Percentiles rank a stretch among this genome's conserved stretches.
phyloP scores from a whole-genome alignment of 2,113 vertebrate genomes.

The Thinocorus orbignyianus region DNA sequence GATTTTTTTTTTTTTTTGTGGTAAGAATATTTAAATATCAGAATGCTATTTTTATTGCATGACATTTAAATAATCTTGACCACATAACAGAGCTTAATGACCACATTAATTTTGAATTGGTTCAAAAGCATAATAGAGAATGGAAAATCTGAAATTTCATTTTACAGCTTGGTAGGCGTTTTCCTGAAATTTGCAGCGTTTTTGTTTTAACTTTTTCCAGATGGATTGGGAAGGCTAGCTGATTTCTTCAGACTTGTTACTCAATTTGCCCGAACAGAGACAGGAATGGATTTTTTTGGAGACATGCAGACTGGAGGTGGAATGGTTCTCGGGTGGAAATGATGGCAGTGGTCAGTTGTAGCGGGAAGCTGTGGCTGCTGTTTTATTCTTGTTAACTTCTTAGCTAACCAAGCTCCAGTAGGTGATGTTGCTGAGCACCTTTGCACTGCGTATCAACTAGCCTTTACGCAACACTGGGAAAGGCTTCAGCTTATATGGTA shows the following conservation, averaged over 20 bases:
- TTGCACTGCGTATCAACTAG: neutral
- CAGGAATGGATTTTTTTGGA: neutral
- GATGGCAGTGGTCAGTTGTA: neutral
- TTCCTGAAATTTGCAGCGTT: neutral
- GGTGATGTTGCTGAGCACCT: neutral
- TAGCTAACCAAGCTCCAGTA: neutral
- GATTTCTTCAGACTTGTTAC: neutral
- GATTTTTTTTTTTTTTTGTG: neutral
- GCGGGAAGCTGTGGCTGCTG: neutral
- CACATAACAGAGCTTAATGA: neutral
- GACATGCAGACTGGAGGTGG: neutral
- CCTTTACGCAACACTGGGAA: neutral
- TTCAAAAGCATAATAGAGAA: neutral
- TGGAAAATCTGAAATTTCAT: neutral
- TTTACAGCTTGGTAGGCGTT: neutral
- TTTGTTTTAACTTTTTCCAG: neutral
- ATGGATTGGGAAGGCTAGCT: neutral
- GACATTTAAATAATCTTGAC: neutral
- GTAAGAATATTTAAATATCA: neutral
- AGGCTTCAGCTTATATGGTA: neutral
- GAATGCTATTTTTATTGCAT: neutral
- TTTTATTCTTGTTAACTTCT: neutral
- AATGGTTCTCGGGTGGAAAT: neutral
- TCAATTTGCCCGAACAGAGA: neutral
- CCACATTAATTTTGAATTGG: neutral